Evolutionary conservation across 1,140 invertebrate species (phyloP), one percentile per base, ranked within the genome.

Genomic region (Orius insidiosus): DNA sequence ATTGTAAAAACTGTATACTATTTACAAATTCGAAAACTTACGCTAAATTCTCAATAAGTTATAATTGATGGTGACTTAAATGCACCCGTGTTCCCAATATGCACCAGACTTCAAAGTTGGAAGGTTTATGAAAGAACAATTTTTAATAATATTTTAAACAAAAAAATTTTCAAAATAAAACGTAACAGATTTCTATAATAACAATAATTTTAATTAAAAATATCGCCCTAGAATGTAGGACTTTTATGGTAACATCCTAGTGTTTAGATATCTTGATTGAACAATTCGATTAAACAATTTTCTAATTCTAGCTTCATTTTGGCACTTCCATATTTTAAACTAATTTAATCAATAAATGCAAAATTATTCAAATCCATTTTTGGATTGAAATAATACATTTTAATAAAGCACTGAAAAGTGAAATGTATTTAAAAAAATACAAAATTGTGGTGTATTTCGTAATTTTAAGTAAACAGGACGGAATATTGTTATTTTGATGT

Each of bases 1-100:
- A 24, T 7, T 46, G 45, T 46, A 46, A 46, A 46, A 46, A 46
- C 45, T 46, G 45, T 46, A 46, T 46, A 46, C 45, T 46, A 46
- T 46, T 16, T 46, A 46, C 45, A 46, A n/a, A 24, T 24, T 24
- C 24, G 24, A 15, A 37, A 9, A 37, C 37, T 19, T 46, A 46
- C 37, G n/a, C 19, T 31, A 43, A 11, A 43, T 43, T 3, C 34
- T 33, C n/a, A 45, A 33, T 32, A n/a, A n/a, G n/a, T n/a, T n/a
- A n/a, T n/a, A 46, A 37, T 46, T 46, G 45, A 46, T 31, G 45
- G 45, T 46, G 45, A 10, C 45, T 37, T 19, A 24, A 24, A 24
- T 24, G 45, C 45, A 46, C 45, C 45, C 32, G 11, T 46, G 45
- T 37, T 46, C 45, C 45, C 45, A 46, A 46, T 36, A 46, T 46